phyloP scores from a whole-genome alignment of 2,888 invertebrate species.

The Meiosimyza platycephala region DNA sequence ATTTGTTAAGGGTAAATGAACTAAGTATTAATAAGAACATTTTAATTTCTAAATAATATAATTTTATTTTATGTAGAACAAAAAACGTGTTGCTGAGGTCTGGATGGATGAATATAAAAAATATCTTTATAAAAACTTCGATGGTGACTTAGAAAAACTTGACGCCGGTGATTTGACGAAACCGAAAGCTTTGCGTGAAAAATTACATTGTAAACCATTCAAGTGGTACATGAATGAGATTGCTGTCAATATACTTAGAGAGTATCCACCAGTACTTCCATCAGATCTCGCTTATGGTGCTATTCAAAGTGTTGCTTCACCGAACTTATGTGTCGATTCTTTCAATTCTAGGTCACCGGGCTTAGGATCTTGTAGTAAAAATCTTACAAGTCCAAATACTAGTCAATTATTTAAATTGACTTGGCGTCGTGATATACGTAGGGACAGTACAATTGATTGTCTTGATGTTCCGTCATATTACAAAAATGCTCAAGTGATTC shows the following conservation, averaged over 20 bases:
- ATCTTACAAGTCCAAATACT: slow-evolving; percentile 72
- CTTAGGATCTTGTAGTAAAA: too few relatives aligned
- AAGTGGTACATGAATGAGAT: slow-evolving; percentile 96
- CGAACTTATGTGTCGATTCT: too few relatives aligned
- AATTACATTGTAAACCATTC: slow-evolving; percentile 89
- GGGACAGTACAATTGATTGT: too few relatives aligned
- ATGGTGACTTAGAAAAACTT: slow-evolving; percentile 77
- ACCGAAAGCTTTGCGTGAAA: slow-evolving; percentile 80
- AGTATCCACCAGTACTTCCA: slow-evolving; percentile 92
- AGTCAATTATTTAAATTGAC: too few relatives aligned
- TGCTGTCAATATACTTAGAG: slow-evolving; percentile 89
- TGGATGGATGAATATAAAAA: slow-evolving; percentile 99
- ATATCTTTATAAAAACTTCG: slow-evolving; percentile 83
- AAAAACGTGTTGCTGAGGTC: slow-evolving; percentile 92
- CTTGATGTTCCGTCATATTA: too few relatives aligned
- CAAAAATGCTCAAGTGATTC: too few relatives aligned
- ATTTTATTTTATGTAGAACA: slow-evolving; percentile 73
- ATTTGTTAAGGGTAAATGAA: slow-evolving; percentile 70
- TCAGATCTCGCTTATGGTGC: slow-evolving; percentile 83
- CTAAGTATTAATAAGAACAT: neutral
- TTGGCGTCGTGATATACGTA: too few relatives aligned
- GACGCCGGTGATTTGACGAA: slow-evolving; percentile 85
- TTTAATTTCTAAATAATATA: slow-evolving; percentile 34
- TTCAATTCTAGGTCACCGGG: slow-evolving; percentile 39
- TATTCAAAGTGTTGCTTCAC: slow-evolving; percentile 72